phyloP scores from a whole-genome alignment of 2,888 invertebrate species.

The Eretmocerus hayati region DNA sequence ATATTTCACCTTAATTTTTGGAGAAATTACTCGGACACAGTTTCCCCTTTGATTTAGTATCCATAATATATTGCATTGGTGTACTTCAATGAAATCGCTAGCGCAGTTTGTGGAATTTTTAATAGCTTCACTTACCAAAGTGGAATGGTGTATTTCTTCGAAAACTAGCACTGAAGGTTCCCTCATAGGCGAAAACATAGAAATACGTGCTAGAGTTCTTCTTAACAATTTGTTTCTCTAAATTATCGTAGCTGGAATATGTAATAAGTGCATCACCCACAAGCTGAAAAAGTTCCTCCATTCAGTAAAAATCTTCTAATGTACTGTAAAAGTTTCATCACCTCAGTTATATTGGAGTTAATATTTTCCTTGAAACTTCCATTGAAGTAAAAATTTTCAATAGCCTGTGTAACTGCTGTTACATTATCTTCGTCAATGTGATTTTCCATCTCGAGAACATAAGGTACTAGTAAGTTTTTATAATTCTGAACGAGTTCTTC shows the following conservation, averaged over 20 bases:
- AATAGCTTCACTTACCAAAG: conserved; percentile 29
- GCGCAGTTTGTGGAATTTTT: not conserved
- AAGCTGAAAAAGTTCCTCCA: conserved; percentile 27
- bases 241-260: conserved; percentile 26
- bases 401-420: conserved; percentile 18
- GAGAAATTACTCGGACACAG: not conserved
- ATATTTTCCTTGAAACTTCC: conserved; percentile 19
- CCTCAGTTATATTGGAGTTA: conserved; percentile 24
- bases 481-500: conserved; percentile 7
- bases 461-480: conserved; percentile 2
- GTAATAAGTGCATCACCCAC: conserved; percentile 24
- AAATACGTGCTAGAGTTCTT: conserved; percentile 34
- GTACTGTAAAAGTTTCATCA: too few species aligned
- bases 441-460: conserved; percentile 9
- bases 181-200: conserved; percentile 33
- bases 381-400: conserved; percentile 29
- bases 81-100: too few species aligned
- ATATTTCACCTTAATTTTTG: not conserved
- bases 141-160: conserved; percentile 6
- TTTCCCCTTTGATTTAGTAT: not conserved
- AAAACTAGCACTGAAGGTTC: conserved; percentile 30
- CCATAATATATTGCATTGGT: not conserved
- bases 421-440: conserved; percentile 6
- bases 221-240: conserved; percentile 21
- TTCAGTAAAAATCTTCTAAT: too few species aligned